Conservation (phyloP, 2,888 invertebrate species). For the Phlogophora meticulosa region DNA sequence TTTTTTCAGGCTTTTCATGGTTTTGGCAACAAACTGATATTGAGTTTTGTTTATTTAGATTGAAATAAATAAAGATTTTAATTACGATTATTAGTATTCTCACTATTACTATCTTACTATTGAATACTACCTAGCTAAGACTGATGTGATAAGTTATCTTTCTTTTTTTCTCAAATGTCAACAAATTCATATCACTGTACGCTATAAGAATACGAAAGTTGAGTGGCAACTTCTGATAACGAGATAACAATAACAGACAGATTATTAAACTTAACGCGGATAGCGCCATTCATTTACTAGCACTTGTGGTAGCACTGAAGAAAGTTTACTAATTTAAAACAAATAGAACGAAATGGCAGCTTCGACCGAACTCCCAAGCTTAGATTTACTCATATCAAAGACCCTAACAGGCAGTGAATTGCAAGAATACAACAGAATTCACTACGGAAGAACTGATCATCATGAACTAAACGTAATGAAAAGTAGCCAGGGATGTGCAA, state of each 20-base stretch:
- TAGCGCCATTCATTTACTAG: neutral
- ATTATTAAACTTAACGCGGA: neutral
- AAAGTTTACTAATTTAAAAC: neutral
- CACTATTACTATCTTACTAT: too few relatives aligned
- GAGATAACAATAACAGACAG: slow-evolving; percentile 22
- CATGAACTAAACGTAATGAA: slow-evolving; percentile 88
- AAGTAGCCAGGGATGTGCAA: slow-evolving; percentile 85
- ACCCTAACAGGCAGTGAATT: slow-evolving; percentile 87
- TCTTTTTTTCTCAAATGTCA: slow-evolving; percentile 16
- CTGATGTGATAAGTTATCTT: too few relatives aligned
- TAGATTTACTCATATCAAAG: slow-evolving; percentile 78
- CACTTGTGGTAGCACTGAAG: neutral
- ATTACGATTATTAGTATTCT: too few relatives aligned
- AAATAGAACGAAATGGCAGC: slow-evolving; percentile 70
- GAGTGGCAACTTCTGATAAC: slow-evolving; percentile 34
- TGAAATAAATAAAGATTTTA: too few relatives aligned
- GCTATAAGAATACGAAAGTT: neutral
- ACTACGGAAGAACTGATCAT: slow-evolving; percentile 94
- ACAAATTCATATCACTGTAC: slow-evolving; percentile 1
- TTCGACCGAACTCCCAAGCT: slow-evolving; percentile 76
- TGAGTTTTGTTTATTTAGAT: too few relatives aligned
- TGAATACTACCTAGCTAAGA: too few relatives aligned
- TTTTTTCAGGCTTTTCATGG: too few relatives aligned
- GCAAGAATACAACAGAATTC: slow-evolving; percentile 93
- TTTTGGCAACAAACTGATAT: too few relatives aligned